Conservation (phyloP, 53 echinoderm and acorn worm species). For the Crossaster papposus region DNA sequence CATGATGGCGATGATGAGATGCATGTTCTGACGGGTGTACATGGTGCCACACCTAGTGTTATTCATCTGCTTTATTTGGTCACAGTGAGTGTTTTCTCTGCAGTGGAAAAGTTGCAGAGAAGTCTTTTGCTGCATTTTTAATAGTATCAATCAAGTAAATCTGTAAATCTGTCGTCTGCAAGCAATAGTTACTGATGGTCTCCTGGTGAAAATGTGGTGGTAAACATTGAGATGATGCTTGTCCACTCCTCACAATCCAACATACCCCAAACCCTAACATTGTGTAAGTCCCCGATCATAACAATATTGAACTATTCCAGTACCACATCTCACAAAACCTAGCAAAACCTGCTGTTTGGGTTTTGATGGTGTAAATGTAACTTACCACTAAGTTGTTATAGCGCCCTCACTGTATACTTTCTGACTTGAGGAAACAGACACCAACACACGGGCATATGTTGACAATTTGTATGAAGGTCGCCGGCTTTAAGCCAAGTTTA, state of each 20-base stretch:
- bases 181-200: slow-evolving; percentile 5
- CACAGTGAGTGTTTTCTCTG: not conserved
- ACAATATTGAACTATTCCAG: too few relatives aligned
- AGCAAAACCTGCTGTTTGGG: too few relatives aligned
- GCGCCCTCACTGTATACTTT: too few relatives aligned
- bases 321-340: too few relatives aligned
- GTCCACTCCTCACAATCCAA: not conserved
- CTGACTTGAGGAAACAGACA: too few relatives aligned
- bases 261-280: too few relatives aligned
- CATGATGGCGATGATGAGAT: not conserved
- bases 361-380: too few relatives aligned
- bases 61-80: not conserved
- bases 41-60: not conserved
- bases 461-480: too few relatives aligned
- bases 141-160: not conserved
- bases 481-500: too few relatives aligned
- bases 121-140: slow-evolving; percentile 1
- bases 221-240: slow-evolving; percentile 8
- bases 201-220: slow-evolving; percentile 32
- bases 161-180: not conserved
- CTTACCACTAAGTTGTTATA: too few relatives aligned
- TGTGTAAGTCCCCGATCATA: too few relatives aligned
- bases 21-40: slow-evolving; percentile 14
- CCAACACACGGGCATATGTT: too few relatives aligned
- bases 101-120: not conserved